These are phyloP conservation scores for Panagrolaimus sp. DNA, from an alignment of 1,140 invertebrate genomes.

Conservation along the genomic window DNA sequence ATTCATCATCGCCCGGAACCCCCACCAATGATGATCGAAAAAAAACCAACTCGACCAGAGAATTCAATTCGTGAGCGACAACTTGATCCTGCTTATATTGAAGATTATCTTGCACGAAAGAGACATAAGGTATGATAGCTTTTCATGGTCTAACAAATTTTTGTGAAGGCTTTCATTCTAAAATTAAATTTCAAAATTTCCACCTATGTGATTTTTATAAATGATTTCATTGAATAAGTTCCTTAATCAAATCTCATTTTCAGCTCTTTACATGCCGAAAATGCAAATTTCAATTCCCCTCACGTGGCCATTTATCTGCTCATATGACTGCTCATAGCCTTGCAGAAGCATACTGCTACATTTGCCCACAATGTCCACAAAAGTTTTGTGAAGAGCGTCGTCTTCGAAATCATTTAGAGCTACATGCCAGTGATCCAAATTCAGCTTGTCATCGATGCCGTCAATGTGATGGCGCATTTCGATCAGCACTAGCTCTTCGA, in stretches of 20 bases:
- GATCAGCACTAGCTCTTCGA: slow-evolving; percentile 39
- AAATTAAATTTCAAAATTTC: too few species aligned
- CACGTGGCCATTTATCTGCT: slow-evolving; percentile 36
- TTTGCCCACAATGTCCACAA: slow-evolving; percentile 40
- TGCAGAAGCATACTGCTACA: slow-evolving; percentile 32
- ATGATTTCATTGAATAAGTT: too few species aligned
- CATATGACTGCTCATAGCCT: slow-evolving; percentile 41
- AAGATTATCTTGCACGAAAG: slow-evolving; percentile 27
- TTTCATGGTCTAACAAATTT: too few species aligned
- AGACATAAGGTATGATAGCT: neutral
- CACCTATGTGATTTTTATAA: too few species aligned
- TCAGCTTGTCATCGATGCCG: slow-evolving; percentile 37
- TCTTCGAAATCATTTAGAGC: slow-evolving; percentile 27
- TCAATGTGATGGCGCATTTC: slow-evolving; percentile 34
- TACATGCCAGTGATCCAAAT: slow-evolving; percentile 29
- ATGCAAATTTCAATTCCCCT: slow-evolving; percentile 41
- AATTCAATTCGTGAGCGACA: slow-evolving; percentile 32
- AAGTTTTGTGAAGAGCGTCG: slow-evolving; percentile 34
- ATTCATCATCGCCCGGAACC: neutral
- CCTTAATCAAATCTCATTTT: neutral
- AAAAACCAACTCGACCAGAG: neutral
- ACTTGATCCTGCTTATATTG: slow-evolving; percentile 35
- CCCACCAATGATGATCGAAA: neutral
- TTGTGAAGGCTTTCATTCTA: too few species aligned
- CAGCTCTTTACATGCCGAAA: slow-evolving; percentile 42